Evolutionary conservation across 2,888 invertebrate genomes (phyloP).

Genomic region (Meghimatium bilineatum): DNA sequence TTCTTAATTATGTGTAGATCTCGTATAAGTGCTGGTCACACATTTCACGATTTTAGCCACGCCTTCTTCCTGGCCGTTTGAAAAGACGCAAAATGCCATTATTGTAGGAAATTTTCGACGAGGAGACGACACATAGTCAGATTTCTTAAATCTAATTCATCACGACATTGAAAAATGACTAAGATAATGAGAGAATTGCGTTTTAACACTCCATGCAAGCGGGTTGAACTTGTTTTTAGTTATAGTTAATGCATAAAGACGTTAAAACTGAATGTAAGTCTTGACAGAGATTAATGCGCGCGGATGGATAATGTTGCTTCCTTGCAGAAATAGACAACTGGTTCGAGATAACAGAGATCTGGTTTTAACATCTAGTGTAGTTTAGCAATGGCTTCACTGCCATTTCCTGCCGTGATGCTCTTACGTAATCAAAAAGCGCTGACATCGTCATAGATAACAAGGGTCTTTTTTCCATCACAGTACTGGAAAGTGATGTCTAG

Average conservation of each 20-base stretch:
- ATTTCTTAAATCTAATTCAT: too few species aligned
- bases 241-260: constrained; percentile 32
- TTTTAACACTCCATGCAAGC: too few species aligned
- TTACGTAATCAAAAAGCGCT: constrained; percentile 11
- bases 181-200: too few species aligned
- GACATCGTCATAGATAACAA: neutral
- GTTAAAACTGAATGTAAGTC: neutral
- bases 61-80: too few species aligned
- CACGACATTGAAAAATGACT: too few species aligned
- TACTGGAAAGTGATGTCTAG: neutral
- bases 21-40: too few species aligned
- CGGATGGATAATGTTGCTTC: constrained; percentile 11
- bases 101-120: too few species aligned
- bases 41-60: too few species aligned
- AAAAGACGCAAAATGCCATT: too few species aligned
- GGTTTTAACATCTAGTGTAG: constrained; percentile 12
- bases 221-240: neutral
- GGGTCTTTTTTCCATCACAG: neutral
- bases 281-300: constrained; percentile 45
- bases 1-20: too few species aligned
- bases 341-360: constrained; percentile 24
- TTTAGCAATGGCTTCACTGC: constrained; percentile 23
- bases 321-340: neutral
- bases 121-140: too few species aligned
- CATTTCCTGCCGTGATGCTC: neutral